Percentiles rank a stretch among this genome's conserved stretches.
phyloP scores from a whole-genome alignment of 2,888 invertebrate species.

The Ernsta delagoae region DNA sequence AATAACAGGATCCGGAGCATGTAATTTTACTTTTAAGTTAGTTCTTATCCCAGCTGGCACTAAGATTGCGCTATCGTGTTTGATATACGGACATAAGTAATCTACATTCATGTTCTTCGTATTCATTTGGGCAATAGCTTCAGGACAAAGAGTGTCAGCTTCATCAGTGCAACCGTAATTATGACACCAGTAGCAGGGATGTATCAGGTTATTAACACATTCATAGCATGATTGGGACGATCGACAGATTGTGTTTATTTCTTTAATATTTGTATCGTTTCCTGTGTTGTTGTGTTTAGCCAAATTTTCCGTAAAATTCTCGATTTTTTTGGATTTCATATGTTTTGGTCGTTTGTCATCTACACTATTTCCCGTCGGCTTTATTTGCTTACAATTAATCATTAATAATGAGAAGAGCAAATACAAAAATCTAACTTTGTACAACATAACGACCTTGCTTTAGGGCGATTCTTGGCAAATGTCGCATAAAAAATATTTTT shows the following conservation, averaged over 20 bases:
- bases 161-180: constrained; percentile 53
- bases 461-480: constrained; percentile 3
- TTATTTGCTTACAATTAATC: constrained; percentile 16
- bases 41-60: constrained; percentile 48
- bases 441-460: constrained; percentile 8
- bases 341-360: not conserved
- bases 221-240: constrained; percentile 51
- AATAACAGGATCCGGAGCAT: constrained; percentile 51
- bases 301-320: not conserved
- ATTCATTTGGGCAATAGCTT: constrained; percentile 35
- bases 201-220: constrained; percentile 50
- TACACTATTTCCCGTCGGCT: not conserved
- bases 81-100: constrained; percentile 51
- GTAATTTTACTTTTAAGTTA: constrained; percentile 51
- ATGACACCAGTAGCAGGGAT: constrained; percentile 60
- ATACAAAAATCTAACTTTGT: not conserved
- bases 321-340: constrained; percentile 1
- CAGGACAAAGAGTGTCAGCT: constrained; percentile 47
- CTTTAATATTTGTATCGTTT: not conserved
- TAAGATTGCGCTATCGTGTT: constrained; percentile 49
- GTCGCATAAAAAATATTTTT: constrained; percentile 1
- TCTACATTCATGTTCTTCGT: constrained; percentile 17
- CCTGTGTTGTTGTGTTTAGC: not conserved
- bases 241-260: constrained; percentile 45
- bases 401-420: not conserved